These are phyloP conservation scores for Drosophila buzzatii DNA, from an alignment of 2,888 invertebrate genomes.

Conservation along the genomic window DNA sequence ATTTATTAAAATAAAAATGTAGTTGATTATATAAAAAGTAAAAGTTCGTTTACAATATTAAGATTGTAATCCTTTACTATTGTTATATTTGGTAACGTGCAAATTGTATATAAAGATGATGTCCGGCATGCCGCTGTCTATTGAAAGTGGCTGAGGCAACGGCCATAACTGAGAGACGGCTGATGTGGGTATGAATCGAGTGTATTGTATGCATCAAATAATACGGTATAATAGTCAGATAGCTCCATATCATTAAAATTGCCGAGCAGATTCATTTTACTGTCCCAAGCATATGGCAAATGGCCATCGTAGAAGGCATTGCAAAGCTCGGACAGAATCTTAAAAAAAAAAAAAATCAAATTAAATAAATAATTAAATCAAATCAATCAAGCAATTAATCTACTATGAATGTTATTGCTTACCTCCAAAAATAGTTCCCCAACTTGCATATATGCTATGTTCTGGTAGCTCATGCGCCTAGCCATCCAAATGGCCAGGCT, in stretches of 20 bases:
- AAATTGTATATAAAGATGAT: neutral
- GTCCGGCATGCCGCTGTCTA: neutral
- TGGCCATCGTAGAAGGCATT: conserved; percentile 26
- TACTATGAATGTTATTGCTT: neutral
- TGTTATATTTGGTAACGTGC: neutral
- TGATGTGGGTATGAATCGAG: conserved; percentile 17
- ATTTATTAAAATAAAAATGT: neutral
- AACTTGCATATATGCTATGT: neutral
- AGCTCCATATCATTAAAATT: neutral
- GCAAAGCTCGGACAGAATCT: conserved; percentile 56
- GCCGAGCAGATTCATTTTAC: conserved; percentile 39
- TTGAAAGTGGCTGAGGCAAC: conserved; percentile 31
- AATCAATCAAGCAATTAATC: neutral
- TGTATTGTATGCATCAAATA: conserved; percentile 7
- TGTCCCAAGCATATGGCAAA: conserved; percentile 52
- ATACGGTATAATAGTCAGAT: conserved; percentile 2
- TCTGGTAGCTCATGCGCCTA: neutral
- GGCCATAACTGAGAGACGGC: conserved; percentile 8
- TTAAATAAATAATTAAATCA: too few species aligned
- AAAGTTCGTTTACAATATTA: neutral
- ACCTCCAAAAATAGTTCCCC: conserved; percentile 26
- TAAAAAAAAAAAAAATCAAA: neutral
- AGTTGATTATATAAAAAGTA: neutral
- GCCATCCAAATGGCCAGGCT: conserved; percentile 32
- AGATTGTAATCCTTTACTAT: neutral